A percentile compares a stretch with the other conserved stretches of the same genome.
phyloP scores from a whole-genome alignment of 30 jellyfish, hydroid and myxozoan genomes.

The Aurelia coerulea region DNA sequence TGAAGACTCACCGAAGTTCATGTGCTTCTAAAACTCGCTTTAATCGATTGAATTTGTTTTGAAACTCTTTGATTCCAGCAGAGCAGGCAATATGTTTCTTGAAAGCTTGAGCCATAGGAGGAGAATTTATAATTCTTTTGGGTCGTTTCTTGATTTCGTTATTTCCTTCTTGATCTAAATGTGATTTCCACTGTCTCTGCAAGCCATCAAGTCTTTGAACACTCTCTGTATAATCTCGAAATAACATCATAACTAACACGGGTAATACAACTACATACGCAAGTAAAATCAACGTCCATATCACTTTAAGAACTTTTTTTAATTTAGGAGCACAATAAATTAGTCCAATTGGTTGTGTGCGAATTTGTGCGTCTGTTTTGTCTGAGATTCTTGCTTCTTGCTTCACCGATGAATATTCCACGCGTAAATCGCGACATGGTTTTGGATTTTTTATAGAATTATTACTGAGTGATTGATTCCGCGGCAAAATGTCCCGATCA shows the following conservation, averaged over 20 bases:
- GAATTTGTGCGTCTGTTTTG: constrained; percentile 67
- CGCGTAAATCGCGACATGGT: constrained; percentile 59
- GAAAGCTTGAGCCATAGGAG: constrained; percentile 35
- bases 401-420: constrained; percentile 65
- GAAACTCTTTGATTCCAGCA: constrained; percentile 8
- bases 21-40: constrained; percentile 5
- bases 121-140: constrained; percentile 8
- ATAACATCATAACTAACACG: constrained; percentile 51
- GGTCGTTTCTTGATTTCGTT: constrained; percentile 12
- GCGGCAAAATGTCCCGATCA: constrained; percentile 59
- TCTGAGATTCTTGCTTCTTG: constrained; percentile 65
- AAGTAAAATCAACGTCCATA: constrained; percentile 57
- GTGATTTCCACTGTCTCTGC: constrained; percentile 43
- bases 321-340: constrained; percentile 71
- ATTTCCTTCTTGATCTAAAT: constrained; percentile 19
- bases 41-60: neutral
- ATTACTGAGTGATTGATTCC: constrained; percentile 63
- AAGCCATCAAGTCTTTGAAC: constrained; percentile 22
- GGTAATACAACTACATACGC: constrained; percentile 65
- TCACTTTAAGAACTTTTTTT: constrained; percentile 36
- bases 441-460: constrained; percentile 58
- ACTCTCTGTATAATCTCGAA: constrained; percentile 51
- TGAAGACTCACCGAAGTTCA: constrained; percentile 17
- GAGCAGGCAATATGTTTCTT: constrained; percentile 31
- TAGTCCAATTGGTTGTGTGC: constrained; percentile 76